Base-by-base conservation (phyloP, 2,888 invertebrate species). In the Resseliella maxima region DNA sequence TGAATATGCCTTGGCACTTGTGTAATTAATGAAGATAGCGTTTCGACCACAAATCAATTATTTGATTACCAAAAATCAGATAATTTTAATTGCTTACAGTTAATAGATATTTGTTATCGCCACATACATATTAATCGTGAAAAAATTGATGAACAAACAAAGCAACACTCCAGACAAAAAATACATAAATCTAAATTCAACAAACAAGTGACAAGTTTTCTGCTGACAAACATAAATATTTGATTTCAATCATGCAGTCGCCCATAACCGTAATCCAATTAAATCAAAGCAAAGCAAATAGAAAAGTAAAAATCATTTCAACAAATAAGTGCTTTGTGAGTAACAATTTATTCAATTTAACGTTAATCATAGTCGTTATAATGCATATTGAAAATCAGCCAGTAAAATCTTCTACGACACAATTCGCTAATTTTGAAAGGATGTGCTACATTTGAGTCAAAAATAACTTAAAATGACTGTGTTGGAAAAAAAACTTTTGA, bases 261-360 rank as follows among this genome's bases (percentile, higher is more conserved):
- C 38, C 24, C 38, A 38, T 21, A 12, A 83, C 83, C 83, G n/a
- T 38, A 38, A 83, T 21, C 24, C 21, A 38, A 83, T 38, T 12
- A 8, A 83, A 83, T 27, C 1, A n/a, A 38, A 3, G 1, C 2
- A 35, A 6, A 72, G 18, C 3, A 36, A 38, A 10, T n/a, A 38
- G 38, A 8, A 83, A 31, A 10, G 1, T 27, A 24, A 24, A 83
- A 83, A 83, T 72, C 72, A 72, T 10, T 31, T 72, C 1, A 8
- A 38, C 21, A 83, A 83, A 83, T 24, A 83, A 38, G n/a, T 38
- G 24, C 31, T 38, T 18, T 2, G 21, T 50, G 15, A 10, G n/a
- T 36, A 83, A 38, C 24, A 38, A 83, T n/a, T n/a, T n/a, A 83
- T n/a, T 83, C 83, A 38, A 83, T 38, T 83, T 83, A 38, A 36